Base-by-base conservation (phyloP, 1,140 invertebrate species). In the Liolophura sinensis region DNA sequence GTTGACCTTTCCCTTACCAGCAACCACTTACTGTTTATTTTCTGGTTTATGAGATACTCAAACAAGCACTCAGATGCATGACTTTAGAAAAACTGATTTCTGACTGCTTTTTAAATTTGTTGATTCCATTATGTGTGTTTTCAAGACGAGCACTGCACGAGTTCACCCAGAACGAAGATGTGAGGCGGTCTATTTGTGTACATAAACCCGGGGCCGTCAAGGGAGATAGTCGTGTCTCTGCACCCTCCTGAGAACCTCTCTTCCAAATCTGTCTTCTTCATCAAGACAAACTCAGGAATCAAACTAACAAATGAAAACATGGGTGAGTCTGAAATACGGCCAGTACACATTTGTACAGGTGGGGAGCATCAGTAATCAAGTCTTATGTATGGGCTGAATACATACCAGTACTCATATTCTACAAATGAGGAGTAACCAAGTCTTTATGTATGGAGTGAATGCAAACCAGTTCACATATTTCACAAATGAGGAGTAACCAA, bases 141-240 rank as follows among this genome's bases (percentile, higher is more conserved):
- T 73, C 61, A 71, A 84, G 82, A 65, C 70, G 82, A 49, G 81
- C 81, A 9, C 81, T 84, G 69, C 79, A 82, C 70, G 81, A 84
- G 71, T 85, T 85, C 73, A 76, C 84, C 20, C 82, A 84, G 72
- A 85, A 85, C 72, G 83, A 85, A 72, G 83, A 85, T 78, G 73
- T 79, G 1, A 74, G 78, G 55, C 68, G 76, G n/a, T 27, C 64
- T 85, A 63, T 84, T 80, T 78, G 78, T 83, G 6, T 84, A 74
- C 64, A 72, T 73, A 12, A 62, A 61, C n/a, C 57, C 64, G 6
- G 64, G 73, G 20, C 73, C 74, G 14, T 73, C 76, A 18, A 67
- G 74, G 62, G 73, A 81, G 68, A 77, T 84, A 49, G 72, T 75
- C 40, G 83, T 80, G 0, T 75, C 79, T 20, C 65, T 81, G 12